phyloP scores from a whole-genome alignment of 1,140 invertebrate genomes.

The Lutraria rhynchaena region DNA sequence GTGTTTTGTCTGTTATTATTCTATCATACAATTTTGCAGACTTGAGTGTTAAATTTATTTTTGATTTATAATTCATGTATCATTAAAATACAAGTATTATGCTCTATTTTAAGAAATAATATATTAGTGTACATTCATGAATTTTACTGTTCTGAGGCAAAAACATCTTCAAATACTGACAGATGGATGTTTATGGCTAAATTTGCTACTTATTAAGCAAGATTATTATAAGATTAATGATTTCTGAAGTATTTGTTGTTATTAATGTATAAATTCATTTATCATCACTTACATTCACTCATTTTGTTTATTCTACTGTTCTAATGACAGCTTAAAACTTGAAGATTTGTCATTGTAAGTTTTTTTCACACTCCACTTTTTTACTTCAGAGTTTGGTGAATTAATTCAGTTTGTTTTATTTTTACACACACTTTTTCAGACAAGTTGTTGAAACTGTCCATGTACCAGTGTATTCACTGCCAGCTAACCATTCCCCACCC shows the following conservation, averaged over 20 bases:
- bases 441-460: conserved; percentile 38
- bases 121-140: too few relatives aligned
- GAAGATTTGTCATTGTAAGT: conserved; percentile 15
- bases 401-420: background rate
- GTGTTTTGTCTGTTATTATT: too few relatives aligned
- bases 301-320: background rate
- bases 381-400: background rate
- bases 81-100: background rate
- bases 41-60: background rate
- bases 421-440: conserved; percentile 38
- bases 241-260: too few relatives aligned
- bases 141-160: too few relatives aligned
- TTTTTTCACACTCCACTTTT: background rate
- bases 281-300: too few relatives aligned
- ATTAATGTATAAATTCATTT: too few relatives aligned
- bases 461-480: conserved; percentile 34
- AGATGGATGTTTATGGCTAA: too few relatives aligned
- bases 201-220: too few relatives aligned
- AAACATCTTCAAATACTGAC: too few relatives aligned
- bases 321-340: conserved; percentile 7
- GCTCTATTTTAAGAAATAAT: too few relatives aligned
- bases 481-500: conserved; percentile 2
- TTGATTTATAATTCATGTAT: background rate
- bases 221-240: too few relatives aligned
- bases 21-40: background rate